A percentile compares a stretch with the other conserved stretches of the same genome.
Conservation (phyloP, 2,797 vertebrate genomes). For the Sebastes kiyomatsui region DNA sequence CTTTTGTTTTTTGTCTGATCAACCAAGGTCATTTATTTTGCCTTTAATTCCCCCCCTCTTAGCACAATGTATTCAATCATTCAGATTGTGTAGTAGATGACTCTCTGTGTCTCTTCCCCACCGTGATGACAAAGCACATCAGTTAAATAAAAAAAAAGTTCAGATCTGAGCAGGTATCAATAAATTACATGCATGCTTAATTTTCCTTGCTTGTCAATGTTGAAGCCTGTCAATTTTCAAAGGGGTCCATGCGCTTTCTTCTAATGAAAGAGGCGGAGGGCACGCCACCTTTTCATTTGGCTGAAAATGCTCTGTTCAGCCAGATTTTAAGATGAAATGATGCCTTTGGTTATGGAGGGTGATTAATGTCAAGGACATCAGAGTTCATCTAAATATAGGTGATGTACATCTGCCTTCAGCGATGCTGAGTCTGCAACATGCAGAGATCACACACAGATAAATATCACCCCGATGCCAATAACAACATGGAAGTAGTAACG, state of each 20-base stretch:
- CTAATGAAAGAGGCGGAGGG: conserved; percentile 75
- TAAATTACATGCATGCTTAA: conserved; percentile 77
- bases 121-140: conserved; percentile 45
- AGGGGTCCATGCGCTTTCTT: conserved; percentile 65
- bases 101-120: conserved; percentile 25
- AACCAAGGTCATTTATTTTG: conserved; percentile 63
- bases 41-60: conserved; percentile 62
- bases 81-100: conserved; percentile 49
- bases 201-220: conserved; percentile 69
- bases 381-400: conserved; percentile 74
- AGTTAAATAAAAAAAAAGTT: conserved; percentile 44
- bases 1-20: conserved; percentile 52
- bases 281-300: conserved; percentile 70
- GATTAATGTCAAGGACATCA: conserved; percentile 79
- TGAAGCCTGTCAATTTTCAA: conserved; percentile 73
- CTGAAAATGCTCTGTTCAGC: conserved; percentile 64
- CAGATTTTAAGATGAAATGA: conserved; percentile 81
- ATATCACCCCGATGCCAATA: conserved; percentile 42
- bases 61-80: conserved; percentile 69
- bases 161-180: conserved; percentile 59
- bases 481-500: conserved; percentile 26
- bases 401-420: conserved; percentile 49
- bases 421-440: conserved; percentile 51
- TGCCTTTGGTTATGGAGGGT: conserved; percentile 75
- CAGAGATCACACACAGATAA: conserved; percentile 48